Evolutionary conservation across 1,140 invertebrate genomes (phyloP).

Genomic region (Melipona quadrifasciata): DNA sequence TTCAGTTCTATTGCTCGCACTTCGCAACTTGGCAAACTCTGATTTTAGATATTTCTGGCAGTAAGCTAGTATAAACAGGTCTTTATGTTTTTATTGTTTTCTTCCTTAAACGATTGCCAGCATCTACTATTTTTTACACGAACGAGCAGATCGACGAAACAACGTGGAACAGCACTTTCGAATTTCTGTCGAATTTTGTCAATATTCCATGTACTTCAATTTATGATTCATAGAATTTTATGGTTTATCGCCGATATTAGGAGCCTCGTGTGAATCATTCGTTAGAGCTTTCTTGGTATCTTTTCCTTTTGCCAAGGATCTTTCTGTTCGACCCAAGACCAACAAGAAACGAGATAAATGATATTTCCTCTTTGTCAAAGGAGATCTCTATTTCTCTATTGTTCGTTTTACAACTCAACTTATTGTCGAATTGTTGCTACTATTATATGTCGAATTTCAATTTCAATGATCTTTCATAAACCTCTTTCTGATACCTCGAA

Average conservation of each 20-base stretch:
- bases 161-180: neutral
- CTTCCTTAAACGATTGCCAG: neutral
- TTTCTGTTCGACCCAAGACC: neutral
- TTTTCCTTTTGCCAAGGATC: neutral
- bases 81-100: neutral
- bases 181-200: neutral
- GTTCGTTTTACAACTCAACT: no score
- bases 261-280: neutral
- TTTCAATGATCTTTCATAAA: no score
- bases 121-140: neutral
- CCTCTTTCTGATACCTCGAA: no score
- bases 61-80: neutral
- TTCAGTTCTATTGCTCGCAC: neutral
- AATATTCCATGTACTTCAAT: neutral
- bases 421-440: no score
- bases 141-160: neutral
- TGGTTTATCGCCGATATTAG: neutral
- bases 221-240: neutral
- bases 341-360: neutral
- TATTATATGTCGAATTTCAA: no score
- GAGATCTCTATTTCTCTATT: no score
- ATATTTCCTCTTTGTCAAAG: neutral
- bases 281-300: neutral
- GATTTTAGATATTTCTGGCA: constrained; percentile 19
- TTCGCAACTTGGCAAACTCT: neutral